Evolutionary conservation across 2,797 vertebrate species (phyloP), one percentile per base, ranked within the genome.

Genomic region (Microchirus variegatus): DNA sequence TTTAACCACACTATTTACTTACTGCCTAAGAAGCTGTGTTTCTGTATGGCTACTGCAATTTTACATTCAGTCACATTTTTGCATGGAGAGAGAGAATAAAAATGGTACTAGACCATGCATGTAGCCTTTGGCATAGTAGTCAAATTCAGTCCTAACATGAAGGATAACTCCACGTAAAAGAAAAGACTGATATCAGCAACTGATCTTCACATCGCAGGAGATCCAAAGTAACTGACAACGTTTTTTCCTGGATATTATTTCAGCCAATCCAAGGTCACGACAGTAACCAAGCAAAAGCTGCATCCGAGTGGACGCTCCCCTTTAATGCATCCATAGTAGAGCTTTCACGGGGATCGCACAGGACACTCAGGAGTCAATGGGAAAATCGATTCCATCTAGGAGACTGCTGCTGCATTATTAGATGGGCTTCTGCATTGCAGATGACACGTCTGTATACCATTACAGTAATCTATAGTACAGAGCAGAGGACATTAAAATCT

Each of bases 401-500:
- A 88, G 79, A 78, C 46, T 11, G 67, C 76, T 84, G 85, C 82
- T 86, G 87, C 88, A 90, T 83, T 83, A 84, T 54, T 81, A 83
- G 78, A 77, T 40, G 1, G 58, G 73, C 77, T 81, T 71, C 89
- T 89, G 89, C 89, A 90, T 73, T 91, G 89, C 89, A 89, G 90
- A 83, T 86, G 74, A 69, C 66, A 63, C 60, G 65, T 72, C 53
- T 64, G 75, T 80, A 75, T 82, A 80, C 70, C 52, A 73, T 88
- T 85, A 85, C 75, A 68, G 50, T 59, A 75, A 81, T 76, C 83
- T 71, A 81, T 67, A 78, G 64, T 38, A 42, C 18, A 44, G 26
- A 60, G 68, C 45, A 62, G 46, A 68, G 58, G 71, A 37, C 65
- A 50, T 57, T 47, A 35, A 60, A 67, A 59, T 51, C 22, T 59